These are phyloP conservation scores for Vulpes ferrilata DNA, from an alignment of 2,113 vertebrate species.

Conservation along the genomic window DNA sequence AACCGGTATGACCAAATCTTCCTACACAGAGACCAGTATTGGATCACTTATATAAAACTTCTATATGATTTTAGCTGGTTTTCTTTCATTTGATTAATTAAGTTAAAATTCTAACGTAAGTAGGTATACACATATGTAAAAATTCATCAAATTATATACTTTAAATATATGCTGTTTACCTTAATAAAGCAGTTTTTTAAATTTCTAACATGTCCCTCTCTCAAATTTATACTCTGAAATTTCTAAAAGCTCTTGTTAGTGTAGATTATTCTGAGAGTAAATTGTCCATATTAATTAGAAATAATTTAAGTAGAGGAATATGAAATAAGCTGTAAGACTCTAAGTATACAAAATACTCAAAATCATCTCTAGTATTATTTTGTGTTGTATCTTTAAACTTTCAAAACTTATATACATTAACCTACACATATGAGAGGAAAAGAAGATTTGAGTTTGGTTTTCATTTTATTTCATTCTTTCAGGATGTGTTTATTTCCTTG, in stretches of 20 bases:
- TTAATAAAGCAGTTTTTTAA: slow-evolving; percentile 33
- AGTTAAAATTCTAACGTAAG: slow-evolving; percentile 49
- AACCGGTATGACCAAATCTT: slow-evolving; percentile 89
- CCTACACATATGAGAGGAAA: not conserved
- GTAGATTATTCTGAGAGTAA: slow-evolving; percentile 35
- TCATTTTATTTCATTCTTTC: slow-evolving; percentile 39
- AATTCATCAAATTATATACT: slow-evolving; percentile 3
- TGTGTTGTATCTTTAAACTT: slow-evolving; percentile 52
- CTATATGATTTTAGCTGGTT: slow-evolving; percentile 31
- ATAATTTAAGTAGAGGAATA: slow-evolving; percentile 14
- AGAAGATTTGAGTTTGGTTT: not conserved
- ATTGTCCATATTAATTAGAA: slow-evolving; percentile 33
- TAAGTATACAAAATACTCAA: slow-evolving; percentile 32
- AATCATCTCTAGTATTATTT: not conserved
- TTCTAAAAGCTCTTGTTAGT: slow-evolving; percentile 41
- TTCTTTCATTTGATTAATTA: slow-evolving; percentile 41
- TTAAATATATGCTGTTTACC: slow-evolving; percentile 37
- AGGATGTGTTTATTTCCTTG: slow-evolving; percentile 36
- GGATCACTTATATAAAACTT: slow-evolving; percentile 4
- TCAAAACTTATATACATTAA: not conserved
- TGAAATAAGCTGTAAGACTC: slow-evolving; percentile 16
- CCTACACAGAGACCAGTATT: not conserved
- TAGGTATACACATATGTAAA: not conserved
- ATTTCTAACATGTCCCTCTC: not conserved
- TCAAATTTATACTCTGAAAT: not conserved